These are phyloP conservation scores for Lampris megalopsis DNA, from an alignment of 2,113 vertebrate species.

Conservation along the genomic window DNA sequence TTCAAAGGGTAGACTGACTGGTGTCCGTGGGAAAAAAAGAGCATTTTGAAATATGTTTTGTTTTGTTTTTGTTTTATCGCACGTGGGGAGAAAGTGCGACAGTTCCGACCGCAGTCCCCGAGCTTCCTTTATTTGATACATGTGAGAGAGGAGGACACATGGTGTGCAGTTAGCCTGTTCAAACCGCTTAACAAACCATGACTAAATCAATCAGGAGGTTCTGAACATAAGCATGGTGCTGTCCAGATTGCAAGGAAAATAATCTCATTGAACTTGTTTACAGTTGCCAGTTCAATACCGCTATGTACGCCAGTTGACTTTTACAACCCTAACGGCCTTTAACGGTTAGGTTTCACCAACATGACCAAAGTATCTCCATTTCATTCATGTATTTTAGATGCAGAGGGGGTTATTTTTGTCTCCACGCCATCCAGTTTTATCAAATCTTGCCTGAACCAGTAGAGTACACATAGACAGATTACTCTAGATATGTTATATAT, in stretches of 20 bases:
- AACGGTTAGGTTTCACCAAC: conserved; percentile 53
- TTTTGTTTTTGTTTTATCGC: neutral
- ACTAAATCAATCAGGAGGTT: conserved; percentile 45
- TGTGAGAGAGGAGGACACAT: conserved; percentile 11
- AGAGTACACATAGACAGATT: too few relatives aligned
- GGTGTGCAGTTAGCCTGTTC: conserved; percentile 32
- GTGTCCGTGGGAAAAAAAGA: conserved; percentile 49
- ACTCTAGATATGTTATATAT: too few relatives aligned
- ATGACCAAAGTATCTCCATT: conserved; percentile 51
- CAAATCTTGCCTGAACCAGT: too few relatives aligned
- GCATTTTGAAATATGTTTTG: conserved; percentile 25
- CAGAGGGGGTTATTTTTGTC: conserved; percentile 40
- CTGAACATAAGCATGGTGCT: conserved; percentile 44
- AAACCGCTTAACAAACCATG: conserved; percentile 45
- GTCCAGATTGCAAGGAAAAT: conserved; percentile 64
- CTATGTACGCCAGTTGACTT: conserved; percentile 59
- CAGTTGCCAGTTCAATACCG: conserved; percentile 66
- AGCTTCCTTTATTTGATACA: neutral
- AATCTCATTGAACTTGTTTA: conserved; percentile 59
- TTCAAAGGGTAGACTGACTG: conserved; percentile 44
- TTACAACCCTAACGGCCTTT: conserved; percentile 52
- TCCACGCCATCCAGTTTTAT: neutral
- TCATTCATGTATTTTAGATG: conserved; percentile 45
- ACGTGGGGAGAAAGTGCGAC: conserved; percentile 6
- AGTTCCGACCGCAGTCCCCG: neutral